These are phyloP conservation scores for Trypoxylus dichotomus DNA, from an alignment of 1,140 invertebrate species.

Conservation along the genomic window DNA sequence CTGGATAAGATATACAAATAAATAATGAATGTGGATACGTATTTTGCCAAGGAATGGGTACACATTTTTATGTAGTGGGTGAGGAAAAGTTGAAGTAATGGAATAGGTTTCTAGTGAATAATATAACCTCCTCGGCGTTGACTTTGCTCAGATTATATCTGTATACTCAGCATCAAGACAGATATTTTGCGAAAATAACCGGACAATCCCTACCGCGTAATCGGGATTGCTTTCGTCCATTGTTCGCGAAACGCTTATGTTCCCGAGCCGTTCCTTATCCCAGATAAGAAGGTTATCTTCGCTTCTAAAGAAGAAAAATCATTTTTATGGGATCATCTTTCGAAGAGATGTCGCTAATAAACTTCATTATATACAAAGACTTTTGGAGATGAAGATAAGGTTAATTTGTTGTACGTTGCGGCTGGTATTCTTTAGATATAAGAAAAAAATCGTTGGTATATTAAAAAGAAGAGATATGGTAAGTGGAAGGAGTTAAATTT, in stretches of 20 bases:
- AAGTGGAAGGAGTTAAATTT: too few species aligned
- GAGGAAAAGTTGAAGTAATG: too few species aligned
- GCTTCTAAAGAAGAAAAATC: background rate
- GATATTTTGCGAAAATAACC: background rate
- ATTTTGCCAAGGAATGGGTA: too few species aligned
- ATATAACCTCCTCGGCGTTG: too few species aligned
- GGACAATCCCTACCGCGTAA: background rate
- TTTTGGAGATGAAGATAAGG: background rate
- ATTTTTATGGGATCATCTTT: background rate
- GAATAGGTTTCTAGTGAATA: too few species aligned
- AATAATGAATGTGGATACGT: too few species aligned
- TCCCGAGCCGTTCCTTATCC: background rate
- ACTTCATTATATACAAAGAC: slow-evolving; percentile 3
- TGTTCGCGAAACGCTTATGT: background rate
- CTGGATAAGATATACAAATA: too few species aligned
- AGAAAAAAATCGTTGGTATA: too few species aligned
- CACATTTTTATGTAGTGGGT: too few species aligned
- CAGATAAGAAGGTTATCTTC: background rate
- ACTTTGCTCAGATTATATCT: too few species aligned
- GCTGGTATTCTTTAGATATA: background rate
- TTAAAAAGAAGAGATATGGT: too few species aligned
- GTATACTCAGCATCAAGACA: background rate
- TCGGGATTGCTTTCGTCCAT: background rate
- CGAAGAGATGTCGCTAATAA: background rate
- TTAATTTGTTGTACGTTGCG: background rate